phyloP scores from a whole-genome alignment of 2,113 vertebrate genomes.

The Alexandromys fortis region DNA sequence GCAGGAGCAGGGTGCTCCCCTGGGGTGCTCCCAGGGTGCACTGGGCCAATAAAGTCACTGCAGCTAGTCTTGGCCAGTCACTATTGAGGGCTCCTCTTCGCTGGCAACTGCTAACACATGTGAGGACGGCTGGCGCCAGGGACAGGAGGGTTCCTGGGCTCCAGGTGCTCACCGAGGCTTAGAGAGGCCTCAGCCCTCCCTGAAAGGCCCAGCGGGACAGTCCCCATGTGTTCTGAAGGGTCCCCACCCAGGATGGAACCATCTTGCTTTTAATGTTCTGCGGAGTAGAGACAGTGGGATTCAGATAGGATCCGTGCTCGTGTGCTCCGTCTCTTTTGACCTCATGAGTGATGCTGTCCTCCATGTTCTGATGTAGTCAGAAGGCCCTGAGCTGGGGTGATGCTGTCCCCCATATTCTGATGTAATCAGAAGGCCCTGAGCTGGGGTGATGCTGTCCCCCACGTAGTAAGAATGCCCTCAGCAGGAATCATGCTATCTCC shows the following conservation, averaged over 20 bases:
- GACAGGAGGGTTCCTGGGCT: not conserved
- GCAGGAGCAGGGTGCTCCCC: not conserved
- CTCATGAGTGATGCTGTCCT: not conserved
- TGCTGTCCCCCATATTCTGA: not conserved
- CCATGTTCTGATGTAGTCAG: too few species aligned
- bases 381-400: not conserved
- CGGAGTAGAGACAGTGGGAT: too few species aligned
- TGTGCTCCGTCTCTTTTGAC: not conserved
- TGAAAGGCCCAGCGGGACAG: accelerated
- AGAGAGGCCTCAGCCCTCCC: too few species aligned
- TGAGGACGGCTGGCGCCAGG: accelerated
- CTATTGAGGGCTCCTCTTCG: not conserved
- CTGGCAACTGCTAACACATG: not conserved
- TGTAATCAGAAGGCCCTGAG: not conserved
- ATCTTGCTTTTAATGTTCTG: not conserved
- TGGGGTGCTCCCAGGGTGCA: not conserved
- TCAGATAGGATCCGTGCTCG: not conserved
- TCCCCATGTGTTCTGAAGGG: accelerated
- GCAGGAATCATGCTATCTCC: too few species aligned
- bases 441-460: too few species aligned
- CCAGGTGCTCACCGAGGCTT: accelerated
- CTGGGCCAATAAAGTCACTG: accelerated
- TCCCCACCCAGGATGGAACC: not conserved
- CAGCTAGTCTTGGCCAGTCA: accelerated
- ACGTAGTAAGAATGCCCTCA: not conserved